Evolutionary conservation across 2,797 vertebrate species (phyloP), one percentile per base, ranked within the genome.

Genomic region (Gobio occitaniae): DNA sequence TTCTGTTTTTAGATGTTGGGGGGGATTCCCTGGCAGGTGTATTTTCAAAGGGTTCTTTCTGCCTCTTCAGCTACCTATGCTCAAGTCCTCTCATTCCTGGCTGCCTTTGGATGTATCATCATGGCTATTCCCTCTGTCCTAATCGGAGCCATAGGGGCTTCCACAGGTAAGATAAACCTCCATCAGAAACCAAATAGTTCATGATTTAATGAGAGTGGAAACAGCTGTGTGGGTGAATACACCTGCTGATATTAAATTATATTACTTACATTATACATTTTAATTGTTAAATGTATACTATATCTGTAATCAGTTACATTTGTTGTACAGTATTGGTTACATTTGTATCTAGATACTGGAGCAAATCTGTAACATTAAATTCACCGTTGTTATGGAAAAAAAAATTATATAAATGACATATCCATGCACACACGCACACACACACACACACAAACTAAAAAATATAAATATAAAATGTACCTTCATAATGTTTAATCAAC

Each of bases 21-120:
- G 92, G 98, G 98, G 86, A 98, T 99, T 61, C 98, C 98, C 1
- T 99, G 98, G 98, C 98, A 99, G 91, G 98, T 99, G 0, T 99
- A 99, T 94, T 99, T 99, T 93, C 98, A 99, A 90, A 91, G 98
- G 90, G 98, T 99, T 79, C 96, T 99, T 48, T 99, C 98, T 61
- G 97, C 97, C 29, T 99, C 98, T 84, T 99, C 98, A 38, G 98
- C 98, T 80, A 97, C 96, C 38, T 99, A 99, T 4, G 98, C 98
- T 52, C 98, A 99, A 92, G 96, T 99, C 70, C 94, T 99, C 63
- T 99, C 98, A 84, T 97, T 99, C 90, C 92, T 99, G 87, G 98
- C 98, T 84, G 97, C 97, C 29, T 98, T 99, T 17, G 98, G 98
- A 11, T 99, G 98, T 90, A 90, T 99, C 56, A 84, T 99, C 88